phyloP scores from a whole-genome alignment of 2,888 invertebrate genomes.

The Eupithecia inturbata region DNA sequence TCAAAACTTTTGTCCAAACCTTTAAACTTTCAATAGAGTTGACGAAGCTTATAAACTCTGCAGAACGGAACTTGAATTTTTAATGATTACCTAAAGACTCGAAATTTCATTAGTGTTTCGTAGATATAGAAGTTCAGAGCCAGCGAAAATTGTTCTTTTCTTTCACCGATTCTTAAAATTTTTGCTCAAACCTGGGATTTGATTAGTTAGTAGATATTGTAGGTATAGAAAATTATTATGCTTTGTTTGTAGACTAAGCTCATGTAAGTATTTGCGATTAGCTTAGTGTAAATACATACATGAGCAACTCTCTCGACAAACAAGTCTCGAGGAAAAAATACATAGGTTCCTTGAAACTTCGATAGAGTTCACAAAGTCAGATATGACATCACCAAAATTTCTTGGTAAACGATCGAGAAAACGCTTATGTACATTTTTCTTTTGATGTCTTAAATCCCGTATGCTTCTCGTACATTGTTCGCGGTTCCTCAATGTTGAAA shows the following conservation, averaged over 20 bases:
- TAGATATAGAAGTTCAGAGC: neutral
- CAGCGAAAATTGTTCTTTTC: neutral
- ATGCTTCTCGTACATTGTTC: conserved; percentile 36
- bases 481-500: conserved; percentile 21
- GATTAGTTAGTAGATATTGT: neutral
- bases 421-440: conserved; percentile 11
- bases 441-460: conserved; percentile 44
- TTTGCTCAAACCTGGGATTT: neutral
- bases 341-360: neutral
- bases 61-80: conserved; percentile 57
- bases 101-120: conserved; percentile 40
- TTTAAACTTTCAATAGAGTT: conserved; percentile 55
- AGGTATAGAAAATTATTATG: neutral
- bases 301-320: neutral
- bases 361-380: neutral
- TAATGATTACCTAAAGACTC: conserved; percentile 54
- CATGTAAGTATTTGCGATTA: neutral
- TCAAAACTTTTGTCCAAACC: conserved; percentile 52
- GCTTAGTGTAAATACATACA: neutral
- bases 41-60: conserved; percentile 53
- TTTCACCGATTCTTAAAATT: neutral
- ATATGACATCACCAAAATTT: neutral
- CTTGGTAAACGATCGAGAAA: conserved; percentile 3
- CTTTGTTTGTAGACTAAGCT: neutral
- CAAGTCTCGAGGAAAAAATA: neutral